A percentile compares a stretch with the other conserved stretches of the same genome.
These are phyloP conservation scores for Hemiprocne comata DNA, from an alignment of 2,113 vertebrate genomes.

Conservation along the genomic window DNA sequence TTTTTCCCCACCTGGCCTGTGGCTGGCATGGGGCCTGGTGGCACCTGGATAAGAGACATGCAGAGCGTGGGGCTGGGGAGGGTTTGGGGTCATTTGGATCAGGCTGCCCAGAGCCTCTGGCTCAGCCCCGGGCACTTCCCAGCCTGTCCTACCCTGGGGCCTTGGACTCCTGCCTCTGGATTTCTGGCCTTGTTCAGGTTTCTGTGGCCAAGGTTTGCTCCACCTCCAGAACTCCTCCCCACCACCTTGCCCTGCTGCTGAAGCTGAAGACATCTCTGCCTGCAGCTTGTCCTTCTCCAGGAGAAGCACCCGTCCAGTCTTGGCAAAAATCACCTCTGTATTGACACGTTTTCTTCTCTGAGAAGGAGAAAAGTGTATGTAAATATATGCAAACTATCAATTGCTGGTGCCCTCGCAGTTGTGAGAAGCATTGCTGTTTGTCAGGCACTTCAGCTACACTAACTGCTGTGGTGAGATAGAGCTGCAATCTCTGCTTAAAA, in stretches of 20 bases:
- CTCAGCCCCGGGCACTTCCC: too few relatives aligned
- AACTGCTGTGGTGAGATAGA: not conserved
- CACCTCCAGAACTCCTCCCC: not conserved
- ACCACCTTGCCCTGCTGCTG: accelerated
- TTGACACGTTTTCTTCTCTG: not conserved
- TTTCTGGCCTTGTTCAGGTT: too few relatives aligned
- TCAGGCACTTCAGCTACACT: not conserved
- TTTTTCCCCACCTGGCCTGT: not conserved
- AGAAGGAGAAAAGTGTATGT: not conserved
- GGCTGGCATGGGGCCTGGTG: not conserved
- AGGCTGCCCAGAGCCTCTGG: not conserved
- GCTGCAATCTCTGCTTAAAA: conserved; percentile 25
- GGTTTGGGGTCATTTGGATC: accelerated
- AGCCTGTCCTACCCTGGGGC: too few relatives aligned
- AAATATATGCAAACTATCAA: conserved; percentile 49
- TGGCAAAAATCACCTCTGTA: not conserved
- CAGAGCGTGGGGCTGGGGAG: accelerated
- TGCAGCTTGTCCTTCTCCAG: not conserved
- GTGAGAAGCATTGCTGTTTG: conserved; percentile 11
- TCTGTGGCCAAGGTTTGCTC: not conserved
- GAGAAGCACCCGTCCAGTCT: not conserved
- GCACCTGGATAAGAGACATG: not conserved
- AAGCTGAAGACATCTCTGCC: not conserved
- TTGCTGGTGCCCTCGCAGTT: conserved; percentile 54
- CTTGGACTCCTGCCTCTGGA: too few relatives aligned